phyloP scores from a whole-genome alignment of 2,888 invertebrate species.

The Rotaria socialis region DNA sequence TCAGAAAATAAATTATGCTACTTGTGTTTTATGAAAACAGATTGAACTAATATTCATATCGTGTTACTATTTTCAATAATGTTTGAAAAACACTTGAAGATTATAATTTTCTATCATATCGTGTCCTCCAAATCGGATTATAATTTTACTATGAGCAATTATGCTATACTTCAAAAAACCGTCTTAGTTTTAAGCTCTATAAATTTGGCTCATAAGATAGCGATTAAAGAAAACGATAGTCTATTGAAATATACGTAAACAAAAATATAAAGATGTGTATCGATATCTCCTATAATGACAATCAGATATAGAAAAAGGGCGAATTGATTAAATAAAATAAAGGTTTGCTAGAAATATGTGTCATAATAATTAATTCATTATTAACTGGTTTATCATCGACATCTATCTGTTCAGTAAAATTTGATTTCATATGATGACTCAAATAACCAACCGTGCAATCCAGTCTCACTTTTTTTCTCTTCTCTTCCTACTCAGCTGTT shows the following conservation, averaged over 20 bases:
- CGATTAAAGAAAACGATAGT: too few relatives aligned
- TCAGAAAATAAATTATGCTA: too few relatives aligned
- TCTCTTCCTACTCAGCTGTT: not conserved
- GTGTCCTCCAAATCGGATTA: not conserved
- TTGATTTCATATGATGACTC: not conserved
- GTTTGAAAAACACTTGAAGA: not conserved
- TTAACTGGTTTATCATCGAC: not conserved
- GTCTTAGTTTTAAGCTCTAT: not conserved
- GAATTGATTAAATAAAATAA: too few relatives aligned
- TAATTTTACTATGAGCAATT: not conserved
- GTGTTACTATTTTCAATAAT: not conserved
- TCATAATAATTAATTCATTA: too few relatives aligned
- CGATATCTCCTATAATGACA: too few relatives aligned
- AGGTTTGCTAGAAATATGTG: too few relatives aligned
- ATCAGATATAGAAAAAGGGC: not conserved
- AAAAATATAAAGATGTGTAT: too few relatives aligned
- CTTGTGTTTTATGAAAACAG: not conserved
- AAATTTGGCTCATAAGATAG: not conserved
- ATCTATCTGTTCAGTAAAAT: not conserved
- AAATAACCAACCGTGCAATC: not conserved
- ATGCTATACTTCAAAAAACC: not conserved
- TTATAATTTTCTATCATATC: not conserved
- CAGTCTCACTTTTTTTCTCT: not conserved
- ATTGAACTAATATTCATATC: not conserved
- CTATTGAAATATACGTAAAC: too few relatives aligned